Conservation (phyloP, 2,797 vertebrate species). For the Phrynocephalus forsythii region DNA sequence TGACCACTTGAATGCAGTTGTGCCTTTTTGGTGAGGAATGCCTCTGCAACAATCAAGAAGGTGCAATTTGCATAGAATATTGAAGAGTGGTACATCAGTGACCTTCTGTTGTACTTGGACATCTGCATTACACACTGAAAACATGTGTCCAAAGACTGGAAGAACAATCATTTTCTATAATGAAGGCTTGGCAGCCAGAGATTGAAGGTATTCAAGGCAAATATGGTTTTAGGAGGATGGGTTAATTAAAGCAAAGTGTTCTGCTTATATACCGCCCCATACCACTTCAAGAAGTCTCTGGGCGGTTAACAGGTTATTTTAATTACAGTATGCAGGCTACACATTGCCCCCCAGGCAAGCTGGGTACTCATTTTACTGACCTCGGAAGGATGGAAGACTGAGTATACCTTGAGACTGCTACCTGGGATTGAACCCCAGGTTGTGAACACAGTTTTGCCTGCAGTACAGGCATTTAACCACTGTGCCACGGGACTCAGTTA, state of each 20-base stretch:
- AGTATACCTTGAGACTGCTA: too few species aligned
- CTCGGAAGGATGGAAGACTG: too few species aligned
- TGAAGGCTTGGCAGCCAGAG: background rate
- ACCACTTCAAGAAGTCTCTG: too few species aligned
- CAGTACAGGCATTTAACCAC: too few species aligned
- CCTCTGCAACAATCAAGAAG: constrained; percentile 26
- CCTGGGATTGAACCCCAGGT: too few species aligned
- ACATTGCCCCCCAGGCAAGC: too few species aligned
- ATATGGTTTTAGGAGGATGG: background rate
- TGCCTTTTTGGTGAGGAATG: background rate
- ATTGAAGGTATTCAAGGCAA: background rate
- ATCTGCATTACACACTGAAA: constrained; percentile 9
- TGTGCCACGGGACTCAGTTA: too few species aligned
- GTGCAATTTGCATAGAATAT: background rate
- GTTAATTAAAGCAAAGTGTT: background rate
- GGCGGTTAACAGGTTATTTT: too few species aligned
- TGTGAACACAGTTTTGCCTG: too few species aligned
- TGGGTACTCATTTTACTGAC: too few species aligned
- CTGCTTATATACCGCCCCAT: too few species aligned
- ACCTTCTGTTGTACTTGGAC: background rate
- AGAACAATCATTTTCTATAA: background rate
- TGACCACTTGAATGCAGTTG: constrained; percentile 26
- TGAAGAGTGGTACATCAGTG: background rate
- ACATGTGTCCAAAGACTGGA: background rate
- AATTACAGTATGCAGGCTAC: too few species aligned